Percentiles rank a stretch among this genome's conserved stretches.
phyloP scores from a whole-genome alignment of 2,113 vertebrate species.

The Onychorhynchus coronatus region DNA sequence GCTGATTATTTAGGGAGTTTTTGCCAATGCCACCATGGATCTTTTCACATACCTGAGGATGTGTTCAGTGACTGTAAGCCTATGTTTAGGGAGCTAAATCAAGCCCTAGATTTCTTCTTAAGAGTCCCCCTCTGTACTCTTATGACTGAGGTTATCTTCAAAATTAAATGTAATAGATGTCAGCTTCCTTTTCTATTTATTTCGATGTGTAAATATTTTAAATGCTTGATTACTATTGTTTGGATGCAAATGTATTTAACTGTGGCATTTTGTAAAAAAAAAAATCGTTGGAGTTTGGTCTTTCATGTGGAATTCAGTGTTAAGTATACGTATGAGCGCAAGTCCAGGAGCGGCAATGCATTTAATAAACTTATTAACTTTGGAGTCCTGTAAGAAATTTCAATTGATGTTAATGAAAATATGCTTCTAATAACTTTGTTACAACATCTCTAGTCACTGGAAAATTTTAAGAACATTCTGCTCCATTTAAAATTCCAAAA shows the following conservation, averaged over 20 bases:
- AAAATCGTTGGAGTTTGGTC: not conserved
- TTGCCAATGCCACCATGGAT: not conserved
- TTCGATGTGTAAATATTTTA: not conserved
- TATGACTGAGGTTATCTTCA: not conserved
- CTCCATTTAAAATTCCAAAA: slow-evolving; percentile 25
- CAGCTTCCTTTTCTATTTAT: not conserved
- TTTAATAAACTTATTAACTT: not conserved
- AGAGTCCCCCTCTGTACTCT: not conserved
- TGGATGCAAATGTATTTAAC: not conserved
- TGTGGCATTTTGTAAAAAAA: not conserved
- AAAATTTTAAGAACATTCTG: not conserved
- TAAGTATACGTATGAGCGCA: not conserved
- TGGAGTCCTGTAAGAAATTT: not conserved
- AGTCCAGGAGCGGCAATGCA: not conserved
- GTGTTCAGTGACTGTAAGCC: not conserved
- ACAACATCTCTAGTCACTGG: not conserved
- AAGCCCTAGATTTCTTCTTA: not conserved
- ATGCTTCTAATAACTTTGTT: not conserved
- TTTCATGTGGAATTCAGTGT: not conserved
- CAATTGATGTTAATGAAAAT: slow-evolving; percentile 25
- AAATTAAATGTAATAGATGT: not conserved
- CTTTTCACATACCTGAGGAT: not conserved
- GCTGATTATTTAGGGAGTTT: not conserved
- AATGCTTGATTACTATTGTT: not conserved
- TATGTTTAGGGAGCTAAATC: not conserved